A percentile compares a stretch with the other conserved stretches of the same genome.
Evolutionary conservation across 2,888 invertebrate genomes (phyloP).

Genomic region (Drosophila yooni): DNA sequence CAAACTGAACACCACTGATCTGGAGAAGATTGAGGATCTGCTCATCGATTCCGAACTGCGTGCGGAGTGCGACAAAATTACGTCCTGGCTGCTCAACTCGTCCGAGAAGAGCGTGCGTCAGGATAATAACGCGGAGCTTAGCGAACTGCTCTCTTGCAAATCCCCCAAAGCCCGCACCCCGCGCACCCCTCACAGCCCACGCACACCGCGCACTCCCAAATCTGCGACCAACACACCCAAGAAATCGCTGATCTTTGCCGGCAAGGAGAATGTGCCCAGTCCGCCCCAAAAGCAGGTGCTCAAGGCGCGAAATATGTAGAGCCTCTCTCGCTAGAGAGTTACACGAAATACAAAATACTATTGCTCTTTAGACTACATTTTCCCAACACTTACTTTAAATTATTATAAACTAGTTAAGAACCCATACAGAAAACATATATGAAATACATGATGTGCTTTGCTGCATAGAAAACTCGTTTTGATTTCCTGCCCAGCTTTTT

Average conservation of each 20-base stretch:
- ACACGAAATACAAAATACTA: conserved; percentile 8
- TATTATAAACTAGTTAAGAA: conserved; percentile 64
- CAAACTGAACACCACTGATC: conserved; percentile 80
- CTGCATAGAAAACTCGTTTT: conserved; percentile 60
- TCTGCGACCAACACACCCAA: conserved; percentile 80
- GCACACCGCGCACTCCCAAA: conserved; percentile 71
- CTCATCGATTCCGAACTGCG: conserved; percentile 82
- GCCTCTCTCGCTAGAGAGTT: neutral
- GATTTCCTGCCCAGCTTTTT: conserved; percentile 43
- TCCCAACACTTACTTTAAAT: conserved; percentile 35
- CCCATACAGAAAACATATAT: conserved; percentile 19
- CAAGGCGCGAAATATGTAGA: conserved; percentile 81
- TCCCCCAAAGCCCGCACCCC: conserved; percentile 69
- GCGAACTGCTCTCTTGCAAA: conserved; percentile 72
- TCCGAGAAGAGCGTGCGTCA: conserved; percentile 79
- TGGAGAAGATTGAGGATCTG: conserved; percentile 82
- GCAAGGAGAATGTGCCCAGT: conserved; percentile 84
- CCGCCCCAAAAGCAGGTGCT: conserved; percentile 83
- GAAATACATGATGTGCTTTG: conserved; percentile 53
- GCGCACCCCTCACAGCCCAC: conserved; percentile 73
- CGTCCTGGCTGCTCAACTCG: conserved; percentile 81
- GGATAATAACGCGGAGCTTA: conserved; percentile 77
- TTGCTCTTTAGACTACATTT: conserved; percentile 50
- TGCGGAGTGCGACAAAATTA: conserved; percentile 83
- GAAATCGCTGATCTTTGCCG: conserved; percentile 83